These are phyloP conservation scores for Zoanthus solanderi DNA, from an alignment of 92 coral and sea anemone species.

Conservation along the genomic window DNA sequence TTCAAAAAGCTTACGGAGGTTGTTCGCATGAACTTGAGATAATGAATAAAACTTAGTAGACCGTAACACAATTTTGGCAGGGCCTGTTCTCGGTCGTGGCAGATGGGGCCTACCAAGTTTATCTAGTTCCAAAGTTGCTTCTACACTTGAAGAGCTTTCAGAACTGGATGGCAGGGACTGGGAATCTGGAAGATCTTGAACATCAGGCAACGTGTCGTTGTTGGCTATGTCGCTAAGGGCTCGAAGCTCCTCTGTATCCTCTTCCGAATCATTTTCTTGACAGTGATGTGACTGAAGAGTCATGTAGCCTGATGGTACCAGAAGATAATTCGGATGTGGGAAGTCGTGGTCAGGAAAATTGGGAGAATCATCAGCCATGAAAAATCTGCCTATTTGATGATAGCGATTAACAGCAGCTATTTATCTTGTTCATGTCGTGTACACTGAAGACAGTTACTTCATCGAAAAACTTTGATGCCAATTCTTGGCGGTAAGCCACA, in stretches of 20 bases:
- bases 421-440: conserved; percentile 32
- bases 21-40: conserved; percentile 38
- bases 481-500: background rate
- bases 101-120: conserved; percentile 54
- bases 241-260: conserved; percentile 2
- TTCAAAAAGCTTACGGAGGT: conserved; percentile 39
- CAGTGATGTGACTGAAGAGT: conserved; percentile 16
- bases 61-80: conserved; percentile 38
- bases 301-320: conserved; percentile 43
- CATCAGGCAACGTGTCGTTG: background rate
- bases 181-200: background rate
- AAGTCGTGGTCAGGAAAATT: conserved; percentile 26
- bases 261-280: background rate
- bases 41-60: conserved; percentile 24
- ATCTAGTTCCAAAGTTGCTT: background rate
- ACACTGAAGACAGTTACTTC: conserved; percentile 32
- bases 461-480: conserved; percentile 33
- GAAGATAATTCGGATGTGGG: conserved; percentile 39
- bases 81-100: conserved; percentile 41
- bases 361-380: conserved; percentile 43
- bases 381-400: conserved; percentile 13
- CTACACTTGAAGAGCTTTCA: conserved; percentile 7
- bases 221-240: conserved; percentile 2
- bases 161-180: conserved; percentile 9
- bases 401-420: conserved; percentile 33